Evolutionary conservation across 2,888 invertebrate species (phyloP).

Genomic region (Sinohyriopsis cumingii): DNA sequence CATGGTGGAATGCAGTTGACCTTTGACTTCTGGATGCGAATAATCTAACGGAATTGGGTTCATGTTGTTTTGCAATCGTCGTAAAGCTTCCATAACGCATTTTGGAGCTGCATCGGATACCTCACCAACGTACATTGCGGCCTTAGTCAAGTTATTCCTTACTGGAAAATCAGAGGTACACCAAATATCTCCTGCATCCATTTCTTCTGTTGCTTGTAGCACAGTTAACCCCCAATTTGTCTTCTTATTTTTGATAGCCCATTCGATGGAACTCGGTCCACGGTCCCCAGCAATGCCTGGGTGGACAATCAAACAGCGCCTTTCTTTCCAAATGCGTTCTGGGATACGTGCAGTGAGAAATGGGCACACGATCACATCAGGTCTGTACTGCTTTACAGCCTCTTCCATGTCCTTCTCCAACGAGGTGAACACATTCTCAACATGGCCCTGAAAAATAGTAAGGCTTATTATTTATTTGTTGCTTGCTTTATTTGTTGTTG

Average conservation of each 20-base stretch:
- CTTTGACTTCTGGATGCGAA: neutral
- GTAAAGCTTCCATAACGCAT: neutral
- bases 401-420: slow-evolving; percentile 3
- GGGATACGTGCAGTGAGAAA: slow-evolving; percentile 24
- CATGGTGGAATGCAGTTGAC: neutral
- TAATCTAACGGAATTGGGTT: slow-evolving; percentile 5
- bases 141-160: slow-evolving; percentile 14
- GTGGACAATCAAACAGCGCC: slow-evolving; percentile 27
- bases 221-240: slow-evolving; percentile 20
- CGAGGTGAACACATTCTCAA: no score
- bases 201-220: slow-evolving; percentile 11
- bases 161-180: slow-evolving; percentile 16
- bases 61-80: no score
- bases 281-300: slow-evolving; percentile 29
- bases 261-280: slow-evolving; percentile 26
- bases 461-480: no score
- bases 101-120: neutral
- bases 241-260: slow-evolving; percentile 6
- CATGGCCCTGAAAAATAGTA: no score
- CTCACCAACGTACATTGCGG: slow-evolving; percentile 23
- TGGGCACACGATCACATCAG: slow-evolving; percentile 27
- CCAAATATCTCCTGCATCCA: slow-evolving; percentile 26
- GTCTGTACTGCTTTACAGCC: slow-evolving; percentile 7
- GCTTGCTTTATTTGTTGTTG: no score
- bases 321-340: slow-evolving; percentile 5